A percentile compares a stretch with the other conserved stretches of the same genome.
Conservation (phyloP, 1,140 invertebrate species). For the Zeugodacus cucurbitae region DNA sequence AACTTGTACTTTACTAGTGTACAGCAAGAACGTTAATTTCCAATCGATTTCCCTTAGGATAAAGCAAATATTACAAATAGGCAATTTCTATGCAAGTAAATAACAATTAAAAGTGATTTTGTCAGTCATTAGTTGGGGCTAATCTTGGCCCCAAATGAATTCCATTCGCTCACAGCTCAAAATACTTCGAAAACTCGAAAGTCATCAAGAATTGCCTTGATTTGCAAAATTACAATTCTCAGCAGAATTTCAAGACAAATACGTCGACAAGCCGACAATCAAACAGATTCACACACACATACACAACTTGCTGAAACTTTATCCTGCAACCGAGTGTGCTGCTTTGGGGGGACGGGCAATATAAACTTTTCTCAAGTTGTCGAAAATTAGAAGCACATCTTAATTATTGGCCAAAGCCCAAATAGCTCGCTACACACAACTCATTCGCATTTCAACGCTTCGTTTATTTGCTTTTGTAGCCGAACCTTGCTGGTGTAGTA, state of each 20-base stretch:
- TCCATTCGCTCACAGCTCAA: not conserved
- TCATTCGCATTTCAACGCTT: not conserved
- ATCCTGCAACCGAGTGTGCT: not conserved
- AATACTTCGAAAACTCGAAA: not conserved
- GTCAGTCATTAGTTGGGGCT: not conserved
- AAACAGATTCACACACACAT: not conserved
- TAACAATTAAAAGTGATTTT: constrained; percentile 26
- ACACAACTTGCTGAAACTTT: not conserved
- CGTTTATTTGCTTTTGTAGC: not conserved
- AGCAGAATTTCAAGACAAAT: not conserved
- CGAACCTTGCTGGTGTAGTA: not conserved
- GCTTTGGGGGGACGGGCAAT: not conserved
- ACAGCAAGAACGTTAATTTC: not conserved
- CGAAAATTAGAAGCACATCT: constrained; percentile 30
- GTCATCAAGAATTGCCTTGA: constrained; percentile 31
- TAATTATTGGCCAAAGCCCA: constrained; percentile 19
- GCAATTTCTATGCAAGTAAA: constrained; percentile 38
- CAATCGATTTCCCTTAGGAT: constrained; percentile 24
- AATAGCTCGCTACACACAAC: not conserved
- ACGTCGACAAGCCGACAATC: not conserved
- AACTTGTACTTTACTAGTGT: not conserved
- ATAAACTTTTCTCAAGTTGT: not conserved
- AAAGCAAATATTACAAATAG: constrained; percentile 29
- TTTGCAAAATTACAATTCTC: constrained; percentile 32
- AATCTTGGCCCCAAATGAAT: constrained; percentile 7